Evolutionary conservation across 2,113 vertebrate species (phyloP), one percentile per base, ranked within the genome.

Genomic region (Semnornis frantzii): DNA sequence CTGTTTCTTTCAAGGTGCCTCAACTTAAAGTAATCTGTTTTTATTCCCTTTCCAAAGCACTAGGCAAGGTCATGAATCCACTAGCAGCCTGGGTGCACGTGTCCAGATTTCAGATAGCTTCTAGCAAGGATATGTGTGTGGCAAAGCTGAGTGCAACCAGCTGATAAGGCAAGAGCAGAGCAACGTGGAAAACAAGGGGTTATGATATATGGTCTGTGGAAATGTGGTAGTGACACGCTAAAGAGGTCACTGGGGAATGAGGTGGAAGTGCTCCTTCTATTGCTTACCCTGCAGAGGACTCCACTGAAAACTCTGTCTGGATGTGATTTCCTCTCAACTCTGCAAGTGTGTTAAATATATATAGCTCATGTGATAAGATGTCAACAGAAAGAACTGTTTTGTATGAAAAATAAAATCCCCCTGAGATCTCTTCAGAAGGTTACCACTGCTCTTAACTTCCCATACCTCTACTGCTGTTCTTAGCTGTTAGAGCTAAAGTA

Each of bases 151-250:
- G 7, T 62, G 39, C 18, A 77, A 55, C 6, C 12, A 27, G 27
- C 60, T 63, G 27, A 34, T 70, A 52, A 91, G 71, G 71, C 39
- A 82, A 24, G 58, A 75, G 65, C 89, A 88, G 82, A 83, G 24
- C 44, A 87, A 37, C 65, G 48, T 27, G 65, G 68, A 27, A 76
- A 73, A 65, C 25, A 27, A 33, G 54, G 55, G 15, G 15, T 42
- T 82, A 57, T 82, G 88, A 92, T 75, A 86, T 63, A 91, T 28
- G 31, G 44, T 55, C 60, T 90, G 54, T 87, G 79, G 72, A 89
- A 72, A 62, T 59, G 70, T 27, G 18, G 20, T 59, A 34, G 71
- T 13, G 44, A 85, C 19, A 24, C 15, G 20, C 63, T 74, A 14
- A 44, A 62, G 72, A n/a, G 44, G 27, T 71, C 18, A 1, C 58